These are phyloP conservation scores for Upupa epops DNA, from an alignment of 2,113 vertebrate species.

Conservation along the genomic window DNA sequence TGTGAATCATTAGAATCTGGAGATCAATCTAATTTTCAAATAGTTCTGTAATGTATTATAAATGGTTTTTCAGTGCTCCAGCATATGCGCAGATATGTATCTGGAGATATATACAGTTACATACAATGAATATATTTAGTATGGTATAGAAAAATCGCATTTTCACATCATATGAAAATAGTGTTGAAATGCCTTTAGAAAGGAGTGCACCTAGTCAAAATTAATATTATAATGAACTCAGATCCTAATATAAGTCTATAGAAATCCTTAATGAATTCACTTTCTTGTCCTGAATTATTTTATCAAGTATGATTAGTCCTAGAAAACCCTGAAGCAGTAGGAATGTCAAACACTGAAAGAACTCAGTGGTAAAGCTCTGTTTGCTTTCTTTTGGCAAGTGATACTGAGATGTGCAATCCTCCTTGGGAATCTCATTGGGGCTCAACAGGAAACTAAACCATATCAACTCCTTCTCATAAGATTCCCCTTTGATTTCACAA, in stretches of 20 bases:
- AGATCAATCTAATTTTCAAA: not conserved
- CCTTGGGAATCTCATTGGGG: conserved; percentile 5
- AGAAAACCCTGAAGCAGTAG: conserved; percentile 56
- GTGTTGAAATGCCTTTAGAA: conserved; percentile 32
- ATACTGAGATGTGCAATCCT: conserved; percentile 26
- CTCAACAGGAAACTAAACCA: not conserved
- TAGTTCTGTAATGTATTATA: conserved; percentile 40
- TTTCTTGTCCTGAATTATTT: conserved; percentile 55
- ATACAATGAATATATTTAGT: not conserved
- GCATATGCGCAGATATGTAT: conserved; percentile 14
- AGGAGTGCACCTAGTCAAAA: conserved; percentile 21
- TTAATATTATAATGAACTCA: not conserved
- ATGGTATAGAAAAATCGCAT: not conserved
- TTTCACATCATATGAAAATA: conserved; percentile 14
- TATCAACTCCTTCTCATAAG: conserved; percentile 37
- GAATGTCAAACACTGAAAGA: conserved; percentile 56
- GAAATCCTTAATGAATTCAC: conserved; percentile 48
- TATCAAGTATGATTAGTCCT: conserved; percentile 55
- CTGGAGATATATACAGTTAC: conserved; percentile 49
- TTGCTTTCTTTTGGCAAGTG: not conserved
- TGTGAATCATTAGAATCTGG: conserved; percentile 17
- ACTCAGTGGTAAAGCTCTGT: not conserved
- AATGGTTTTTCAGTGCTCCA: not conserved
- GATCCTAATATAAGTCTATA: conserved; percentile 10
- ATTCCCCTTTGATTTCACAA: conserved; percentile 35